phyloP scores from a whole-genome alignment of 1,140 invertebrate species.

The Aphaenogaster floridana region DNA sequence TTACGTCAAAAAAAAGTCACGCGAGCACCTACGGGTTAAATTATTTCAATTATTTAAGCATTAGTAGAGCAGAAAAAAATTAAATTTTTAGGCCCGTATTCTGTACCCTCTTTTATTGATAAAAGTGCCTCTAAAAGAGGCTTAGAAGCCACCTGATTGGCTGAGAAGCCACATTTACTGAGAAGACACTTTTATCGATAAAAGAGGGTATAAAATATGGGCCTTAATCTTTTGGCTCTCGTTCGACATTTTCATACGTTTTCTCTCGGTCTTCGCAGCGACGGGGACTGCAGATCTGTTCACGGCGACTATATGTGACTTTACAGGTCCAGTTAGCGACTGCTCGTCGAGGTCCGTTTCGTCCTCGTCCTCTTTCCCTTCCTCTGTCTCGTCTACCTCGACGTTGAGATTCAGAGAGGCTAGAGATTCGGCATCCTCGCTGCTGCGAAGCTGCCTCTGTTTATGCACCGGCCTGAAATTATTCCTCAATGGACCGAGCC shows the following conservation, averaged over 20 bases:
- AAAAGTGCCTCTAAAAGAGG: no score
- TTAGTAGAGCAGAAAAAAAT: not conserved
- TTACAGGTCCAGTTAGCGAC: conserved; percentile 80
- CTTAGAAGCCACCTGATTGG: no score
- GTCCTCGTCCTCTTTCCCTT: conserved; percentile 79
- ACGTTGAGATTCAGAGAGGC: conserved; percentile 72
- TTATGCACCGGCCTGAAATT: conserved; percentile 79
- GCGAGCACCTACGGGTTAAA: not conserved
- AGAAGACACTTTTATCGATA: no score
- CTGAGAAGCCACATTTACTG: no score
- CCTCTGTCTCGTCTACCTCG: conserved; percentile 82
- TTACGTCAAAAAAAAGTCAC: no score
- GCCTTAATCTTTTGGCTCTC: not conserved
- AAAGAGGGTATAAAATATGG: no score
- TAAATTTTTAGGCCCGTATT: not conserved
- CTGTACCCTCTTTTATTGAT: no score
- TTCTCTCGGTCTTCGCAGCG: conserved; percentile 52
- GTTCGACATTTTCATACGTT: conserved; percentile 45
- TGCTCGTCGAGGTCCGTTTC: conserved; percentile 81
- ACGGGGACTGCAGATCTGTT: conserved; percentile 66
- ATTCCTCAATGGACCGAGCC: conserved; percentile 85
- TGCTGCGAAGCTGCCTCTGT: conserved; percentile 55
- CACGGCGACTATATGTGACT: conserved; percentile 84
- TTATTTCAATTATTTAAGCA: not conserved
- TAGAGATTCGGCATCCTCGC: conserved; percentile 84